phyloP scores from a whole-genome alignment of 1,140 invertebrate genomes.

The Phocides pigmalion region DNA sequence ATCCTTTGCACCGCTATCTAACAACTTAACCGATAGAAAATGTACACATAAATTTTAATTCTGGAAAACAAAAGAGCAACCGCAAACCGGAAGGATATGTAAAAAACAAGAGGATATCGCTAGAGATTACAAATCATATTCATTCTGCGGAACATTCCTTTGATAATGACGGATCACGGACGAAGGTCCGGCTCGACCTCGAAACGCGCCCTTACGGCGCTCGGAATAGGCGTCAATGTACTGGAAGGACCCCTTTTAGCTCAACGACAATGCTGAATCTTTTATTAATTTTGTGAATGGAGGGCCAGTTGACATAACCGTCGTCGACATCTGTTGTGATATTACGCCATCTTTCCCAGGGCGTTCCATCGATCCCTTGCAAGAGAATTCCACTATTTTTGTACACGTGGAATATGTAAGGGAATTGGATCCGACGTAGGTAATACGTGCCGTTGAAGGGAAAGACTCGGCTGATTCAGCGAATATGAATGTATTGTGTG shows the following conservation, averaged over 20 bases:
- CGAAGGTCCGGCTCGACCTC: conserved; percentile 51
- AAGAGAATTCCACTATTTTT: conserved; percentile 59
- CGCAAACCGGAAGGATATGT: conserved; percentile 4
- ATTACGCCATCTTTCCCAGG: conserved; percentile 71
- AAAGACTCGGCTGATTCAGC: conserved; percentile 55
- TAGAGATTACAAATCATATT: conserved; percentile 45
- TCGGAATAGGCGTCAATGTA: conserved; percentile 58
- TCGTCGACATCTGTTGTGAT: conserved; percentile 80
- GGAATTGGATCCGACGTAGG: conserved; percentile 58
- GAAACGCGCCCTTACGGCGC: conserved; percentile 49
- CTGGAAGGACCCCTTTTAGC: conserved; percentile 69
- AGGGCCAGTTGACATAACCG: conserved; percentile 79
- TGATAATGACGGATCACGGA: conserved; percentile 54
- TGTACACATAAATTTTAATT: too few relatives aligned
- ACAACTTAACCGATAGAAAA: too few relatives aligned
- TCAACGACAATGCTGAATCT: conserved; percentile 79
- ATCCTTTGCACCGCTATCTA: too few relatives aligned
- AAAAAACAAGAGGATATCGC: conserved; percentile 43
- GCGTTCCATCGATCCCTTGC: conserved; percentile 60
- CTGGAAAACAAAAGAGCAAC: not conserved
- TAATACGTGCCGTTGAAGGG: conserved; percentile 50
- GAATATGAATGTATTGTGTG: conserved; percentile 55
- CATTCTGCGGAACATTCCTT: conserved; percentile 44
- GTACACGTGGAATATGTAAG: conserved; percentile 67
- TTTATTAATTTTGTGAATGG: conserved; percentile 81